These are phyloP conservation scores for Oreochromis niloticus DNA, from an alignment of 2,113 vertebrate species.

Conservation along the genomic window DNA sequence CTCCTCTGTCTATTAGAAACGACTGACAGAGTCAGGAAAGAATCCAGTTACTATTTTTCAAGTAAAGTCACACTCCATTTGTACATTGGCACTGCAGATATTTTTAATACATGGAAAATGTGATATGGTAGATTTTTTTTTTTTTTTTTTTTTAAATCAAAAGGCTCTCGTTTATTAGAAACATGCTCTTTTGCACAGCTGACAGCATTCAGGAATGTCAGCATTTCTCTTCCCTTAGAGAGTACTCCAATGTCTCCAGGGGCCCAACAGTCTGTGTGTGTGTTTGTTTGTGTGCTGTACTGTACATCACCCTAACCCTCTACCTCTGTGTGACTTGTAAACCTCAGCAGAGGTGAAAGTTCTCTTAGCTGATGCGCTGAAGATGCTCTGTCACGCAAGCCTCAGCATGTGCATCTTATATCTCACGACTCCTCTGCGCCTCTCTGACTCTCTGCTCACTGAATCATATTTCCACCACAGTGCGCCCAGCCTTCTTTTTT, in stretches of 20 bases:
- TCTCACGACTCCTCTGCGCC: neutral
- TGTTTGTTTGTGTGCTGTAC: neutral
- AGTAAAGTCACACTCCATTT: neutral
- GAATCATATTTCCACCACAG: neutral
- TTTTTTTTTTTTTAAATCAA: neutral
- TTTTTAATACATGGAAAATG: neutral
- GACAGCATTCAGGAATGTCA: neutral
- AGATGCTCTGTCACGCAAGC: conserved; percentile 15
- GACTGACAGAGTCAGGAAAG: neutral
- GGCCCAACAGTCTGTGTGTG: neutral
- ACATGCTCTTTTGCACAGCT: neutral
- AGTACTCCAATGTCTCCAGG: neutral
- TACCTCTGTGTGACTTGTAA: neutral
- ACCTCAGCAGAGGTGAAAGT: neutral
- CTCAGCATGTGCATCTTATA: neutral
- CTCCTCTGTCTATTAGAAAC: neutral
- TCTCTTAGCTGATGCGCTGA: neutral
- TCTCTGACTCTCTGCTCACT: neutral
- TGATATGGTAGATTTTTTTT: neutral
- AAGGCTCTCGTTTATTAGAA: neutral
- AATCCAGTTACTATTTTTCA: neutral
- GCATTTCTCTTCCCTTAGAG: neutral
- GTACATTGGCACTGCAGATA: neutral
- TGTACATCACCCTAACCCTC: neutral
- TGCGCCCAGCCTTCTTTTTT: neutral